Evolutionary conservation across 1,140 invertebrate genomes (phyloP), one percentile per base, ranked within the genome.

Genomic region (Neotoxoptera formosana): DNA sequence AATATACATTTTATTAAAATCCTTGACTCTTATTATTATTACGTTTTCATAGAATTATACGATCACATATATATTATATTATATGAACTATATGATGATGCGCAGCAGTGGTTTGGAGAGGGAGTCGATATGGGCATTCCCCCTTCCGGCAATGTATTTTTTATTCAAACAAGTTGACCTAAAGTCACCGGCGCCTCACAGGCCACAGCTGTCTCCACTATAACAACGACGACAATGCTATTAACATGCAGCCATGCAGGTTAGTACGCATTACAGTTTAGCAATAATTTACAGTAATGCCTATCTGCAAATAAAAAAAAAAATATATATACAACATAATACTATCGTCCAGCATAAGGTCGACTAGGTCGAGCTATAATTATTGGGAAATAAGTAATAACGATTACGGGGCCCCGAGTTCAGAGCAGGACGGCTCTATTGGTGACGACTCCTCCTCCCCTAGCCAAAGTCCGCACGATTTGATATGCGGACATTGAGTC

Each of bases 41-140:
- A 25, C n/a, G 30, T 67, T 67, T n/a, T 67, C 6, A 14, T 76
- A 76, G n/a, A 76, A 76, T n/a, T n/a, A 20, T 30, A 76, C 30
- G 30, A 17, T n/a, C 60, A 14, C 14, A 76, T 17, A 11, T 17
- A n/a, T 17, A n/a, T n/a, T 76, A 7, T 76, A n/a, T n/a, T 20
- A 76, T 20, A 76, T 76, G 60, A 76, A 76, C n/a, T 76, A 76
- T 76, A 76, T 76, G 60, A 76, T 76, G 30, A 76, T n/a, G n/a
- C 14, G 6, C 30, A n/a, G 60, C 30, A n/a, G 14, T 76, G n/a
- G 30, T 76, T 76, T 76, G n/a, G 14, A 76, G 60, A 76, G 30
- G 60, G 60, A 30, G n/a, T 7, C 30, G 60, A 67, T 7, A 76
- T n/a, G 30, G 60, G 60, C 14, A 67, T 67, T n/a, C 30, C 60